phyloP scores from a whole-genome alignment of 2,113 vertebrate genomes.

The Oreochromis niloticus region DNA sequence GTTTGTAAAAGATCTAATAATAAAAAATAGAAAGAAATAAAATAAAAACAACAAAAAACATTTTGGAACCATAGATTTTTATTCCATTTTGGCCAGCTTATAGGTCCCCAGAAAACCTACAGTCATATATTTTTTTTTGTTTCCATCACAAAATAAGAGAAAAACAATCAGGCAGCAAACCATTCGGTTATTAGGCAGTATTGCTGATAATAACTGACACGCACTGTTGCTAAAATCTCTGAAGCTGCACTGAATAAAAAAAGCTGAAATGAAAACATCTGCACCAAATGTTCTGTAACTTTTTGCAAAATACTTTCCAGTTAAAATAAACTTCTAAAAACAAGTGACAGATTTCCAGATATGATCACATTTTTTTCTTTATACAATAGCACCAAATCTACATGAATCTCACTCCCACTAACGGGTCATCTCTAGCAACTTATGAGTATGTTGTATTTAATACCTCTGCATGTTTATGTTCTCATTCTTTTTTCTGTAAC shows the following conservation, averaged over 20 bases:
- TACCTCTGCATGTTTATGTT: neutral
- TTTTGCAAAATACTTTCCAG: slow-evolving; percentile 3
- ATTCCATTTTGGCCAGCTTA: slow-evolving; percentile 29
- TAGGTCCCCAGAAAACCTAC: slow-evolving; percentile 19
- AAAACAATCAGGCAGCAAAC: slow-evolving; percentile 21
- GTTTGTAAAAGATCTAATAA: neutral
- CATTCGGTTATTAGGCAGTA: slow-evolving; percentile 37
- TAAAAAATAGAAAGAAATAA: neutral
- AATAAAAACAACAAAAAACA: neutral
- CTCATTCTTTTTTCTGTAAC: slow-evolving; percentile 10
- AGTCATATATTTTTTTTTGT: neutral
- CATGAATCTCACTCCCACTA: slow-evolving; percentile 1
- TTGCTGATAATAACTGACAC: slow-evolving; percentile 41
- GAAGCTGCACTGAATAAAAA: slow-evolving; percentile 30
- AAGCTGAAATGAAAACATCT: slow-evolving; percentile 2
- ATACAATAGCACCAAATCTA: slow-evolving; percentile 65
- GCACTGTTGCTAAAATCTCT: slow-evolving; percentile 6
- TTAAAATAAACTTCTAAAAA: slow-evolving; percentile 7
- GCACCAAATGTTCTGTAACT: neutral
- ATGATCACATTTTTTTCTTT: slow-evolving; percentile 30
- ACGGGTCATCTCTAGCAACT: neutral
- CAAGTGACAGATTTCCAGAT: slow-evolving; percentile 5
- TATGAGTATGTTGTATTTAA: neutral
- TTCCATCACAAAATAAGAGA: slow-evolving; percentile 33
- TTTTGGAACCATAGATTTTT: slow-evolving; percentile 35